phyloP scores from a whole-genome alignment of 2,888 invertebrate species.

The Philopedon plagiatum region DNA sequence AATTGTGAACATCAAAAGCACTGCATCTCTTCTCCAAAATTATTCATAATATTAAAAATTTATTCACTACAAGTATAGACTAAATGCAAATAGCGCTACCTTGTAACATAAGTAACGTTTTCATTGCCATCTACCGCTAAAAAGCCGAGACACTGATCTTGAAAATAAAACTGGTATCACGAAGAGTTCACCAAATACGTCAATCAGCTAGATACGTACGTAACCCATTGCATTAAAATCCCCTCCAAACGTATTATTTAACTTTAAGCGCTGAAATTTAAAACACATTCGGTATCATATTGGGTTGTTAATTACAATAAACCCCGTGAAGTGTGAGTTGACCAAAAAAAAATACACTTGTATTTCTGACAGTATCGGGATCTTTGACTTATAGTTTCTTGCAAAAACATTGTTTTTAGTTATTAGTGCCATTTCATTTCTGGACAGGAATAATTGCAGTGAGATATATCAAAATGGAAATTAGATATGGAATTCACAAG shows the following conservation, averaged over 20 bases:
- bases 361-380: too few relatives aligned
- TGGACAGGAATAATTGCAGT: neutral
- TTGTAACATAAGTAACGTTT: neutral
- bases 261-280: conserved; percentile 33
- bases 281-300: conserved; percentile 30
- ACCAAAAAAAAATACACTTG: neutral
- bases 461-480: conserved; percentile 19
- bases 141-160: conserved; percentile 38
- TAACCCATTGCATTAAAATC: neutral
- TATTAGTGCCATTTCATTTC: neutral
- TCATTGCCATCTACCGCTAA: conserved; percentile 24
- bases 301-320: conserved; percentile 17
- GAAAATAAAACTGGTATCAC: conserved; percentile 27
- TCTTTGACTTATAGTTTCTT: too few relatives aligned
- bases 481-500: conserved; percentile 30
- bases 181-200: conserved; percentile 27
- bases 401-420: too few relatives aligned
- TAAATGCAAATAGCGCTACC: neutral
- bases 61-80: too few relatives aligned
- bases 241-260: neutral
- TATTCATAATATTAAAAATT: neutral
- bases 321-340: conserved; percentile 11
- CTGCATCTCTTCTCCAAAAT: too few relatives aligned
- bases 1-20: too few relatives aligned
- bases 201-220: conserved; percentile 21